These are phyloP conservation scores for Eupeodes corollae DNA, from an alignment of 1,140 invertebrate genomes.

Conservation along the genomic window DNA sequence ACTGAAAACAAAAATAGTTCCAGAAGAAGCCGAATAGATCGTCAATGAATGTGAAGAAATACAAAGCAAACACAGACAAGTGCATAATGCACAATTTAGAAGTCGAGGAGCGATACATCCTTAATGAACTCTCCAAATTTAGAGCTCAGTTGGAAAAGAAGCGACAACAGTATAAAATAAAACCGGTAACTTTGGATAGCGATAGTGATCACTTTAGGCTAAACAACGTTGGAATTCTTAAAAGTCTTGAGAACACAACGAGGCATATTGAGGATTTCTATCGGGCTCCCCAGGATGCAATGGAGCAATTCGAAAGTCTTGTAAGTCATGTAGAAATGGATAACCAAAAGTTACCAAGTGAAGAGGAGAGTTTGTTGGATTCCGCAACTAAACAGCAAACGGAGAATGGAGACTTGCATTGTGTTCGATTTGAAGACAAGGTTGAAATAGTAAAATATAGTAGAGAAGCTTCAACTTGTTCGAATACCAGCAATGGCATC, in stretches of 20 bases:
- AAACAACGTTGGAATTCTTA: conserved; percentile 13
- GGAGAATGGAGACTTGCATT: conserved; percentile 7
- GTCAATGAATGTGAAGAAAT: conserved; percentile 8
- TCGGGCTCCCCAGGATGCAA: conserved; percentile 20
- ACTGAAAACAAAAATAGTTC: conserved; percentile 21
- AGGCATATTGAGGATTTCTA: conserved; percentile 30
- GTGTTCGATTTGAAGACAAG: conserved; percentile 24
- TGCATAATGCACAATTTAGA: conserved; percentile 25
- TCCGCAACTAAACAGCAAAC: neutral
- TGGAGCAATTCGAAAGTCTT: conserved; percentile 15
- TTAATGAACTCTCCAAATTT: conserved; percentile 31
- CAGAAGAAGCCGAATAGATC: conserved; percentile 18
- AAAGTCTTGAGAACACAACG: conserved; percentile 20
- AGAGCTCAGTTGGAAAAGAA: conserved; percentile 28
- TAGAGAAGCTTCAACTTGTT: conserved; percentile 22
- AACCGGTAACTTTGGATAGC: conserved; percentile 10
- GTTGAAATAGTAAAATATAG: conserved; percentile 8
- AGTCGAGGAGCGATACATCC: conserved; percentile 27
- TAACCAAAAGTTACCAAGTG: conserved; percentile 3
- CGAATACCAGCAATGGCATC: conserved; percentile 31
- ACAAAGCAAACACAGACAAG: conserved; percentile 6
- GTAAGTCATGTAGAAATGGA: conserved; percentile 11
- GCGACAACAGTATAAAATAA: conserved; percentile 5
- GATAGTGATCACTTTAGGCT: conserved; percentile 15
- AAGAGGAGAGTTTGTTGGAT: neutral